Percentiles rank a stretch among this genome's conserved stretches.
Evolutionary conservation across 2,113 vertebrate species (phyloP).

Genomic region (Anolis sagrei): DNA sequence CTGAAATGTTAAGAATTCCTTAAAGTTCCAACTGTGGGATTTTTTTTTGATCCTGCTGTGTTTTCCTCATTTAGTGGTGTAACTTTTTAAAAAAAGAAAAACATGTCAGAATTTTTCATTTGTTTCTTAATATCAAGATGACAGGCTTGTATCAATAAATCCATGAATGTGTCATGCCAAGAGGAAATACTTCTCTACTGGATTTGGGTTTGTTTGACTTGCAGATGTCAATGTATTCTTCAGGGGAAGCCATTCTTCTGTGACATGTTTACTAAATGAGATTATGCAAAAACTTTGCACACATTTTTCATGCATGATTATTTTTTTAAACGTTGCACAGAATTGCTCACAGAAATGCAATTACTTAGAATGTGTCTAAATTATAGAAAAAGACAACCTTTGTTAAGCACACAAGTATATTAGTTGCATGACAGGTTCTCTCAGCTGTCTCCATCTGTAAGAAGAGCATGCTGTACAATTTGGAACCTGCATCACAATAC

Average conservation of each 20-base stretch:
- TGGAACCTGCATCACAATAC: background rate
- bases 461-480: background rate
- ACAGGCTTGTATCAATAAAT: conserved; percentile 47
- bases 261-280: conserved; percentile 57
- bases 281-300: conserved; percentile 25
- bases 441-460: background rate
- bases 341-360: conserved; percentile 1
- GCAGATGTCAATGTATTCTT: conserved; percentile 40
- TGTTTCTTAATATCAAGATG: conserved; percentile 39
- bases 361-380: background rate
- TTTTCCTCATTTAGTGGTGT: background rate
- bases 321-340: conserved; percentile 26
- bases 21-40: background rate
- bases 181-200: conserved; percentile 27
- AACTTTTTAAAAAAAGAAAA: background rate
- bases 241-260: conserved; percentile 42
- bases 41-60: background rate
- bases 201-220: conserved; percentile 58
- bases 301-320: background rate
- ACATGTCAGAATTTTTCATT: background rate
- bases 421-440: background rate
- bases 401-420: background rate
- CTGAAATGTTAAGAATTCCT: background rate
- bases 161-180: conserved; percentile 49
- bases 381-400: conserved; percentile 33